A percentile compares a stretch with the other conserved stretches of the same genome.
phyloP scores from a whole-genome alignment of 2,888 invertebrate genomes.

The Helicoverpa assulta region DNA sequence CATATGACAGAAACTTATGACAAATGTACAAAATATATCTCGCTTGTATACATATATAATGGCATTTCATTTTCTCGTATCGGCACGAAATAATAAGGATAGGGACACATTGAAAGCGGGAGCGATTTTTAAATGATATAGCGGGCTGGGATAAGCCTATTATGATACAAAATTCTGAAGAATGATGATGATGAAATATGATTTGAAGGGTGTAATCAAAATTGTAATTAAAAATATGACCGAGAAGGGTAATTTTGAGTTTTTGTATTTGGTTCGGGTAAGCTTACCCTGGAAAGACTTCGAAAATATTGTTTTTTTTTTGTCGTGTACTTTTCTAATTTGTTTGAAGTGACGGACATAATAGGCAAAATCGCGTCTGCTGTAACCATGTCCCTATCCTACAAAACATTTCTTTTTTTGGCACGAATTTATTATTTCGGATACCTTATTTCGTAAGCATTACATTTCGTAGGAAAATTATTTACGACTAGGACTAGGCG shows the following conservation, averaged over 20 bases:
- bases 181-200: conserved; percentile 15
- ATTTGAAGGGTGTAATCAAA: conserved; percentile 17
- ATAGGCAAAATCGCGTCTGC: conserved; percentile 18
- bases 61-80: conserved; percentile 39
- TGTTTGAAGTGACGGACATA: too few relatives aligned
- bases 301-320: too few relatives aligned
- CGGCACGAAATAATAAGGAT: conserved; percentile 51
- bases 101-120: conserved; percentile 41
- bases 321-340: too few relatives aligned
- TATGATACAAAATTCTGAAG: not conserved
- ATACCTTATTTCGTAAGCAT: conserved; percentile 59
- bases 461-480: conserved; percentile 54
- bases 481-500: conserved; percentile 52
- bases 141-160: conserved; percentile 2
- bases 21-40: conserved; percentile 35
- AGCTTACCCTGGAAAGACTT: too few relatives aligned
- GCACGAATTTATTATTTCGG: conserved; percentile 51
- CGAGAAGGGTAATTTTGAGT: not conserved
- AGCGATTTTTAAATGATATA: conserved; percentile 33
- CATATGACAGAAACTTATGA: conserved; percentile 31
- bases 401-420: conserved; percentile 38
- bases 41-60: conserved; percentile 33
- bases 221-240: conserved; percentile 17
- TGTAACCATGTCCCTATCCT: conserved; percentile 17
- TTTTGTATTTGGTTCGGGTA: too few relatives aligned